Conservation (phyloP, 2,113 vertebrate species). For the Perca flavescens region DNA sequence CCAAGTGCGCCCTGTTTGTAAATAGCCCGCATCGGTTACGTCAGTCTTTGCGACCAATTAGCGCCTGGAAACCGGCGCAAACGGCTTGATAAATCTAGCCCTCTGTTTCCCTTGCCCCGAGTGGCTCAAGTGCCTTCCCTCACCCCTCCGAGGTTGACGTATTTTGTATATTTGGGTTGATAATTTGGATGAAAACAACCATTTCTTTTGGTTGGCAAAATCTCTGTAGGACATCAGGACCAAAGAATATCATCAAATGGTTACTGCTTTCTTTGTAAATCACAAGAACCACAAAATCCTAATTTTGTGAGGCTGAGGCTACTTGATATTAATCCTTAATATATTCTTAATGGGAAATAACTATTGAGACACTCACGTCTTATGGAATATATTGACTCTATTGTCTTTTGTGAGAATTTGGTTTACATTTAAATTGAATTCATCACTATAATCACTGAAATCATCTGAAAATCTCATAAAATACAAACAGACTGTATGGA, state of each 20-base stretch:
- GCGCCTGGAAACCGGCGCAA: too few relatives aligned
- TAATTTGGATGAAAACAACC: conserved; percentile 1
- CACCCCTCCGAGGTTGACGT: too few relatives aligned
- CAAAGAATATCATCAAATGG: background rate
- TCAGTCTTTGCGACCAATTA: too few relatives aligned
- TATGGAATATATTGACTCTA: background rate
- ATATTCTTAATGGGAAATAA: background rate
- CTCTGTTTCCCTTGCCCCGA: too few relatives aligned
- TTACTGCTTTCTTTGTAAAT: background rate
- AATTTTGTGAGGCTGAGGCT: background rate
- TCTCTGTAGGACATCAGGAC: background rate
- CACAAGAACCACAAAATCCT: background rate
- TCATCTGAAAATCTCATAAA: background rate
- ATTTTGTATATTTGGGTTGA: too few relatives aligned
- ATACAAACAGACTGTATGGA: background rate
- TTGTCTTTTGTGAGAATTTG: background rate
- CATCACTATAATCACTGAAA: background rate
- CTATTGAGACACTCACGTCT: background rate
- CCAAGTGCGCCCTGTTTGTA: too few relatives aligned
- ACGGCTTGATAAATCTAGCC: too few relatives aligned
- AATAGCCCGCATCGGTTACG: too few relatives aligned
- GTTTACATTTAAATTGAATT: background rate
- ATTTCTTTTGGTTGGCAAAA: background rate
- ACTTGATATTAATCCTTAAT: background rate
- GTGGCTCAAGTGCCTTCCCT: too few relatives aligned